Base-by-base conservation (phyloP, 1,140 invertebrate genomes). In the Lepidurus packardi region DNA sequence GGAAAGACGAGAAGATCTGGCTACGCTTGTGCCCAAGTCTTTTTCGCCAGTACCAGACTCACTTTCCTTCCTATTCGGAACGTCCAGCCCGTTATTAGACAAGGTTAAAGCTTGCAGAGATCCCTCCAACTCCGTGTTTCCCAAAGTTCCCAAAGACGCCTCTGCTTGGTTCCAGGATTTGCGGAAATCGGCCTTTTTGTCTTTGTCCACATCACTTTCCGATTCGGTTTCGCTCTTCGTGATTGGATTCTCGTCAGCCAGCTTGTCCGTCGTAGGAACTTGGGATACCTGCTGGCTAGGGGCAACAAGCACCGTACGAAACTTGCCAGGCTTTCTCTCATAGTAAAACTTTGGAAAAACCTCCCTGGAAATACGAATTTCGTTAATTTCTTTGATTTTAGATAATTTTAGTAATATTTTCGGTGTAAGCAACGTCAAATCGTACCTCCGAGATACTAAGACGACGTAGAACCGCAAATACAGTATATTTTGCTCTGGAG, bases 401-500 rank as follows among this genome's bases (percentile, higher is more conserved):
- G 74, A 43, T 79, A 76, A 73, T 7, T 75, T 74, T 41, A 76
- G 73, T 2, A 0, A 34, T 1, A 34, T 34, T 1, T 34, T 34
- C 25, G 25, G 3, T 34, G 25, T 0, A 34, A 34, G 25, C 25
- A 34, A 34, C 34, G 34, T 3, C 34, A 34, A 2, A 34, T 34
- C 34, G 79, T 82, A 88, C 87, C 88, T 85, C 81, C 88, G 85
- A 80, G 90, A 90, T 0, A 91, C 93, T 7, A 94, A 84, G 78
- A 94, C 88, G 4, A 93, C 85, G 83, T 91, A 93, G 83, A 90
- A 93, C 81, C 92, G 91, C 0, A 94, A 85, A 75, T 86, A 86
- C 5, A 93, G 87, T 10, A 79, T 82, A 47, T 82, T 81, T 75
- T 84, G 81, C 78, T 88, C 86, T 16, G n/a, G 78, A 77, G 73